These are phyloP conservation scores for Microplitis mediator DNA, from an alignment of 1,140 invertebrate species.

Conservation along the genomic window DNA sequence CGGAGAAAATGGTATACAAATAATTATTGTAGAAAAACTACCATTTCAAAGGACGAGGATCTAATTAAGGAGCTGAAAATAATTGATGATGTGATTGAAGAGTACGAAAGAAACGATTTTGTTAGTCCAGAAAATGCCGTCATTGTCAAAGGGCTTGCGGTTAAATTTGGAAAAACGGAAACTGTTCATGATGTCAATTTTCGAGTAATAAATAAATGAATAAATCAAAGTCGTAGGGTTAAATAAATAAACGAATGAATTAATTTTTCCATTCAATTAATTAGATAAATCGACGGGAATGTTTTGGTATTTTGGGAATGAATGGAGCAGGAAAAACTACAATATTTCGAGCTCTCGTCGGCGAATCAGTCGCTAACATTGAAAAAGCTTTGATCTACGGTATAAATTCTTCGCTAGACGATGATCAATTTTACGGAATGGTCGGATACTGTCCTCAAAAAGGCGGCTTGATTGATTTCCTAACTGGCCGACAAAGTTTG, in stretches of 20 bases:
- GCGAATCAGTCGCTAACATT: constrained; percentile 68
- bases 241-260: not conserved
- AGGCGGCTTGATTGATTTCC: constrained; percentile 80
- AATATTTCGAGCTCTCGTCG: constrained; percentile 86
- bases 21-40: not conserved
- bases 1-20: constrained; percentile 23
- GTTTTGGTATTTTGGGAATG: constrained; percentile 85
- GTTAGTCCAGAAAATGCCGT: constrained; percentile 26
- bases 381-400: constrained; percentile 53
- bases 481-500: constrained; percentile 82
- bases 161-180: constrained; percentile 12
- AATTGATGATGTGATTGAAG: constrained; percentile 31
- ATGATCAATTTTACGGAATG: constrained; percentile 38
- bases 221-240: not conserved
- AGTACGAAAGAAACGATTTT: constrained; percentile 22
- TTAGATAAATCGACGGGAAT: constrained; percentile 71
- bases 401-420: constrained; percentile 25
- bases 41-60: not conserved
- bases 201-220: constrained; percentile 26
- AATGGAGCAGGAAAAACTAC: constrained; percentile 83
- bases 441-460: constrained; percentile 86
- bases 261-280: not conserved
- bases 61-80: constrained; percentile 22
- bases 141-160: constrained; percentile 30
- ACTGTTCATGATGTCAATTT: constrained; percentile 32